Base-by-base conservation (phyloP, 2,888 invertebrate genomes). In the Neoscelio sp. region DNA sequence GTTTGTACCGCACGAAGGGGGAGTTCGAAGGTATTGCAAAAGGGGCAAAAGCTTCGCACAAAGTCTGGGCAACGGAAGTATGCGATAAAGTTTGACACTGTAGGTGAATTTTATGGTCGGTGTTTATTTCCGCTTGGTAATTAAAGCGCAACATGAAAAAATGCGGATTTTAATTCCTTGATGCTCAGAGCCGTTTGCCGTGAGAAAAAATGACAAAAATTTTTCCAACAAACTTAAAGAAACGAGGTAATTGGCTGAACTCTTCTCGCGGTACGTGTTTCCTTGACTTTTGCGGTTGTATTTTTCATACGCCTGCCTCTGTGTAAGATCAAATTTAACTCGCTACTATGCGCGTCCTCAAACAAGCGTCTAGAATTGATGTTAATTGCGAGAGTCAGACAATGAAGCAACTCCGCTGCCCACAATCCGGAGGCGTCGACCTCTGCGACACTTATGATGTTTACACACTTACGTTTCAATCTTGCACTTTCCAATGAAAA, bases 381-480 rank as follows among this genome's bases (percentile, higher is more conserved):
- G 74, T 74, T 78, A 78, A 78, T 74, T 78, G 64, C 40, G 33
- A 46, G 71, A 78, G 40, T 52, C 71, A 35, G 56, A 60, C 52
- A 30, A 78, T 67, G 60, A 73, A 68, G 67, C 35, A 73, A 62
- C 62, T 48, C n/a, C 26, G 26, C 68, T 73, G 68, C 62, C 78
- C 44, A 73, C 58, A 42, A 40, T 23, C 28, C 68, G 20, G 20
- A 71, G 75, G 65, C 75, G 54, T 75, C 58, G 78, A 74, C 65
- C 74, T 62, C 50, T 40, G 35, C 74, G 38, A 40, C 23, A 40
- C 50, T 58, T 58, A 26, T 30, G 60, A 60, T 68, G 75, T 68
- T 68, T 58, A 62, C 12, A 42, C 33, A 44, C 44, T 60, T 52
- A 26, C 10, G 18, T 46, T 73, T 56, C 56, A 44, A 70, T 74